Evolutionary conservation across 2,113 vertebrate genomes (phyloP).

Genomic region (Syngnathus floridae): DNA sequence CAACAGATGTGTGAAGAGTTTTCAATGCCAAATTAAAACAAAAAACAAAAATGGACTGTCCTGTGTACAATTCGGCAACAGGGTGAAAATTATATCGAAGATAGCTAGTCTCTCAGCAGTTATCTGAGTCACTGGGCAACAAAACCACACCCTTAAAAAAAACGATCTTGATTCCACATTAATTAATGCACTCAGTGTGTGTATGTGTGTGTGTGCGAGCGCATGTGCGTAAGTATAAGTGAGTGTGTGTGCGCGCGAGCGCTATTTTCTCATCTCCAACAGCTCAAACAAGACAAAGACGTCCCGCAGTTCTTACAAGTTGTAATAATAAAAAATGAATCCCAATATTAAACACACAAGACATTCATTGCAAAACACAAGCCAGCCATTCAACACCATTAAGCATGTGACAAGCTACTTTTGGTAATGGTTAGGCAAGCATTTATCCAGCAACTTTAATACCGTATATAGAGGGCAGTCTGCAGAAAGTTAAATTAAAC

Average conservation of each 20-base stretch:
- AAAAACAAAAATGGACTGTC: conserved; percentile 39
- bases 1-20: conserved; percentile 68
- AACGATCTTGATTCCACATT: conserved; percentile 10
- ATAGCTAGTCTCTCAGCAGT: conserved; percentile 28
- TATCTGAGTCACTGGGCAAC: conserved; percentile 37
- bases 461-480: conserved; percentile 21
- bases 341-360: conserved; percentile 51
- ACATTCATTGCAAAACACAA: conserved; percentile 61
- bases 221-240: conserved; percentile 4
- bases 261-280: conserved; percentile 16
- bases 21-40: conserved; percentile 24
- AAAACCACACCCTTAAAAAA: conserved; percentile 55
- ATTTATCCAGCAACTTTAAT: conserved; percentile 26
- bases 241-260: background rate
- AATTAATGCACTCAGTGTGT: conserved; percentile 15
- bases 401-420: conserved; percentile 58
- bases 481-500: conserved; percentile 25
- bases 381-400: conserved; percentile 55
- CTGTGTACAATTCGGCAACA: conserved; percentile 47
- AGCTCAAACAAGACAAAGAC: conserved; percentile 17
- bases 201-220: conserved; percentile 4
- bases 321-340: conserved; percentile 28
- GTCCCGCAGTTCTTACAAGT: conserved; percentile 9
- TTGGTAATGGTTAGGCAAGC: conserved; percentile 32
- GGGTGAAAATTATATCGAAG: conserved; percentile 45